phyloP scores from a whole-genome alignment of 2,797 vertebrate genomes.

The Remorina albescens region DNA sequence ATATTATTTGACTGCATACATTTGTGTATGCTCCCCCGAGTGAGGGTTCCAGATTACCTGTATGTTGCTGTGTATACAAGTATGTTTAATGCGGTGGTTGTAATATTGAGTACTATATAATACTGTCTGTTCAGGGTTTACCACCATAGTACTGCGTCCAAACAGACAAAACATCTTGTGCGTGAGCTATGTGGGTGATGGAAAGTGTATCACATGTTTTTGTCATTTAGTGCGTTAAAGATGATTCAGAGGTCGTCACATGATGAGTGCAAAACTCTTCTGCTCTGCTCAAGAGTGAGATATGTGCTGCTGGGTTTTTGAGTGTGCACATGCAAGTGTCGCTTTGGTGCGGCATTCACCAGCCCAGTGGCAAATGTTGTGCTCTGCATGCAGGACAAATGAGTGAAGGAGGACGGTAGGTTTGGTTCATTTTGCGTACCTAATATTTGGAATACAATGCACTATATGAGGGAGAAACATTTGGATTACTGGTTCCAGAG shows the following conservation, averaged over 20 bases:
- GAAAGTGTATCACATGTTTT: constrained; percentile 58
- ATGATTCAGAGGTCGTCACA: constrained; percentile 72
- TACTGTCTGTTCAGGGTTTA: background rate
- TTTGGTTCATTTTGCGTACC: too few species aligned
- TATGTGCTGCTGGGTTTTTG: background rate
- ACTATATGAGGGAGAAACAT: too few species aligned
- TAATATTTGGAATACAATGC: too few species aligned
- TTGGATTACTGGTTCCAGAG: too few species aligned
- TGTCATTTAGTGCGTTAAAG: constrained; percentile 31
- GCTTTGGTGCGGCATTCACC: constrained; percentile 71
- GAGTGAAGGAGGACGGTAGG: too few species aligned
- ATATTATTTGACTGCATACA: background rate
- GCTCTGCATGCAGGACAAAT: background rate
- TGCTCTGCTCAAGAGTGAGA: background rate
- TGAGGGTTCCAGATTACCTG: background rate
- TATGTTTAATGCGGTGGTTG: background rate
- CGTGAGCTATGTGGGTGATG: constrained; percentile 13
- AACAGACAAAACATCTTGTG: constrained; percentile 39
- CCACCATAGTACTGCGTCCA: background rate
- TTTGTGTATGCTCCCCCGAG: background rate
- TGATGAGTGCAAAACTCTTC: constrained; percentile 32
- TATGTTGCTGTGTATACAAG: background rate
- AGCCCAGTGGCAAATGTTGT: constrained; percentile 25
- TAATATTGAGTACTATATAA: too few species aligned
- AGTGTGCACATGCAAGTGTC: constrained; percentile 13